Evolutionary conservation across 1,140 invertebrate genomes (phyloP).

Genomic region (Papilio dardanus): DNA sequence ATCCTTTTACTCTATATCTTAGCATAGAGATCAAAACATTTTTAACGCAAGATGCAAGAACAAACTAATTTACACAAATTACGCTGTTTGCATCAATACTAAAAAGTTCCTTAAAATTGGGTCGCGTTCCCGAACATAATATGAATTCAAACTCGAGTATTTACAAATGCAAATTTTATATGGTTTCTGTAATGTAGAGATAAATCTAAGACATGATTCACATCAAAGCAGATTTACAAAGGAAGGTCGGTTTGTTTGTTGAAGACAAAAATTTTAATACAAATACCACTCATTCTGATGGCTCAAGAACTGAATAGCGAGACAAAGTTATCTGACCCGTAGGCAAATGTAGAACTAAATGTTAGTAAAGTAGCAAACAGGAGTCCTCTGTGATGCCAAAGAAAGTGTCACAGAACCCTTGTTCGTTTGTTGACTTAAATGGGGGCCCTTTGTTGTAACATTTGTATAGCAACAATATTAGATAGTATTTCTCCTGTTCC

Average conservation of each 20-base stretch:
- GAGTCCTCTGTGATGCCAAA: background rate
- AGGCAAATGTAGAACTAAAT: background rate
- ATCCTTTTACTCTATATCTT: no score
- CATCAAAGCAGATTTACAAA: background rate
- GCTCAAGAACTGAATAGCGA: conserved; percentile 71
- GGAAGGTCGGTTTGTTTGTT: background rate
- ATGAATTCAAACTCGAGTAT: background rate
- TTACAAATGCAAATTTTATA: background rate
- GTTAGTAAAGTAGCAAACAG: no score
- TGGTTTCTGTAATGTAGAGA: background rate
- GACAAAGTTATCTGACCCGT: background rate
- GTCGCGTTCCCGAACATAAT: background rate
- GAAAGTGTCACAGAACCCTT: background rate
- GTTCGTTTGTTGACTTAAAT: no score
- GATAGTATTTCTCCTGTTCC: no score
- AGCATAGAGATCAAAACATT: no score
- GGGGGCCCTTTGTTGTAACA: background rate
- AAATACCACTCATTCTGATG: conserved; percentile 78
- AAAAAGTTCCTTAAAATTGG: background rate
- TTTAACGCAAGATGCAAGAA: no score
- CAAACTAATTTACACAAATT: background rate
- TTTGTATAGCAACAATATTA: background rate
- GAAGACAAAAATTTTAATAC: conserved; percentile 30
- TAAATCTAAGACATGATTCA: conserved; percentile 28
- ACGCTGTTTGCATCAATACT: background rate